Conservation (phyloP, 2,797 vertebrate genomes). For the Graptemys geographica region DNA sequence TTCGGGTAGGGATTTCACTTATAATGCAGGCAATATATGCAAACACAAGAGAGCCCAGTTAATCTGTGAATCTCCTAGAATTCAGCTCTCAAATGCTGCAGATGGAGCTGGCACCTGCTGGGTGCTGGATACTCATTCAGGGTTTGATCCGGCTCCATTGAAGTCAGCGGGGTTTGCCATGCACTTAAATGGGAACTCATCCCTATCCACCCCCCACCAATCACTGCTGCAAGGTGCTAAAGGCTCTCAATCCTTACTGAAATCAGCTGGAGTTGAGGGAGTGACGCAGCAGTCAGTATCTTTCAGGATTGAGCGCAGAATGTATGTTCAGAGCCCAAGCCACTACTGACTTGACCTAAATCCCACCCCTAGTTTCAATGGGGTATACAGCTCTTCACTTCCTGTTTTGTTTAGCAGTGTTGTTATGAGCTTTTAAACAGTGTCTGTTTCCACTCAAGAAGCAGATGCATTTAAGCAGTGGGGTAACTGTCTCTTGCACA, state of each 20-base stretch:
- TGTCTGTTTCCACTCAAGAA: neutral
- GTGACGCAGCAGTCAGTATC: neutral
- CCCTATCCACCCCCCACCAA: accelerated
- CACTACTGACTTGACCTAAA: neutral
- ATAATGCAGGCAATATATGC: neutral
- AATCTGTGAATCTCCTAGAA: neutral
- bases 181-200: accelerated
- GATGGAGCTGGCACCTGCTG: neutral
- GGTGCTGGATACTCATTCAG: neutral
- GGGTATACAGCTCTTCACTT: neutral
- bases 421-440: neutral
- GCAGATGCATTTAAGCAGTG: neutral
- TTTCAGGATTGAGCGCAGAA: neutral
- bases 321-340: neutral
- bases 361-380: neutral
- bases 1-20: neutral
- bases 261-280: neutral
- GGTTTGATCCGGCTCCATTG: neutral
- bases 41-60: neutral
- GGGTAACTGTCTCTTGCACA: neutral
- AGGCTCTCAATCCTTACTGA: neutral
- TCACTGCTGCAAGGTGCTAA: accelerated
- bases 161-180: accelerated
- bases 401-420: neutral
- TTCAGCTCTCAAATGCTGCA: neutral